These are phyloP conservation scores for Stomatorhinus ivindoensis DNA, from an alignment of 2,113 vertebrate species.

Conservation along the genomic window DNA sequence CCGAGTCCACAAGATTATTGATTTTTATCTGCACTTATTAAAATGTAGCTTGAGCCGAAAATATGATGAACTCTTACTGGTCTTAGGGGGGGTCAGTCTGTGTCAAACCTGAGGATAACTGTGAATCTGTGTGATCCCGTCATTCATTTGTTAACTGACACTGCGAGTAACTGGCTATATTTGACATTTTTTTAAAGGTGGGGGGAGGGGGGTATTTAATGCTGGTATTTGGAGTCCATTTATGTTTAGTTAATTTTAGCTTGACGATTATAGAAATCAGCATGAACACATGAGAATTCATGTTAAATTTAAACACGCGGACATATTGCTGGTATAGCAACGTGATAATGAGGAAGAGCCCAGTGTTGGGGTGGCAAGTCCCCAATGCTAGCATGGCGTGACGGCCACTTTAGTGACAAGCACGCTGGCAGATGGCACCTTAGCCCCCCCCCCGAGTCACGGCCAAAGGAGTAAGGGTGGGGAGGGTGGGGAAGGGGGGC, in stretches of 20 bases:
- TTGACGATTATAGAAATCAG: not conserved
- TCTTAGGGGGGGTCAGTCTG: not conserved
- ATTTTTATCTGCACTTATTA: conserved; percentile 9
- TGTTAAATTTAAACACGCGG: not conserved
- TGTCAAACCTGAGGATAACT: not conserved
- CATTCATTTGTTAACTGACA: not conserved
- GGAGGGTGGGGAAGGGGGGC: not conserved
- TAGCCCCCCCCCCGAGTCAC: not conserved
- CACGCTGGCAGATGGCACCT: not conserved
- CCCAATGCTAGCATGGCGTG: not conserved
- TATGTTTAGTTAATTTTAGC: not conserved
- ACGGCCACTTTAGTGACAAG: not conserved
- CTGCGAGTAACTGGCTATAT: not conserved
- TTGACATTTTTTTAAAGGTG: not conserved
- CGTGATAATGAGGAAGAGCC: not conserved
- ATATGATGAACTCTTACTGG: not conserved
- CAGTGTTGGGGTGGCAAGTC: not conserved
- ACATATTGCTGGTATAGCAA: not conserved
- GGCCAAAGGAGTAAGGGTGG: not conserved
- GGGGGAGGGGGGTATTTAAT: not conserved
- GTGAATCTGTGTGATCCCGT: not conserved
- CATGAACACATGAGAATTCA: not conserved
- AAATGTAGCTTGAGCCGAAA: not conserved
- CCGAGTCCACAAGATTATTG: not conserved
- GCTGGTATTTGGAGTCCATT: not conserved